Percentiles rank a stretch among this genome's conserved stretches.
These are phyloP conservation scores for Saturnia japonica DNA, from an alignment of 2,888 invertebrate species.

Conservation along the genomic window DNA sequence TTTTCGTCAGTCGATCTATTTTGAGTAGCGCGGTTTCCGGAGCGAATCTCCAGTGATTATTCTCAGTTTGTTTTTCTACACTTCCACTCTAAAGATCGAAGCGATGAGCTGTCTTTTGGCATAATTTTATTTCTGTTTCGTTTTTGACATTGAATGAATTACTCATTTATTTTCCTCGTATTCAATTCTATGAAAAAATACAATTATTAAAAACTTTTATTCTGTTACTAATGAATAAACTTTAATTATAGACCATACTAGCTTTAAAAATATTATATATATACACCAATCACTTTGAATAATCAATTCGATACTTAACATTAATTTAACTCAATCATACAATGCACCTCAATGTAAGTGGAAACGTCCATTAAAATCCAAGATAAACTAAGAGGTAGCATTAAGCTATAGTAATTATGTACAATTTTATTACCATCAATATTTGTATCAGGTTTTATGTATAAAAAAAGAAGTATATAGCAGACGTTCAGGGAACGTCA, in stretches of 20 bases:
- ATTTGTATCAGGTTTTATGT: constrained; percentile 69
- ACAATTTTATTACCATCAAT: constrained; percentile 69
- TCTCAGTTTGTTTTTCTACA: constrained; percentile 51
- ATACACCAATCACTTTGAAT: background rate
- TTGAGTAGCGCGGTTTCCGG: constrained; percentile 48
- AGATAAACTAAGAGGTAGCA: constrained; percentile 53
- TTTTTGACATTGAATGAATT: constrained; percentile 12
- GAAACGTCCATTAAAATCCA: constrained; percentile 48
- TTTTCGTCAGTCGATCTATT: constrained; percentile 37
- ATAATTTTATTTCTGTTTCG: constrained; percentile 9
- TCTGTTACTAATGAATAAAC: background rate
- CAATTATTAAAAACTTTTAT: background rate
- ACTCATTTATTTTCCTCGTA: background rate
- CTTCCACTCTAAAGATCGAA: constrained; percentile 26
- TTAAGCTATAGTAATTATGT: constrained; percentile 48
- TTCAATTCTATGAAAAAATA: background rate
- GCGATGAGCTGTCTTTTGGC: constrained; percentile 10
- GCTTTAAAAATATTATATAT: background rate
- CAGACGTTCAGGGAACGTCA: constrained; percentile 60
- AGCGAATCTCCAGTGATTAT: constrained; percentile 43
- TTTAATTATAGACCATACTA: background rate
- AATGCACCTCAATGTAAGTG: constrained; percentile 29
- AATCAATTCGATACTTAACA: background rate
- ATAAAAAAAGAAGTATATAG: constrained; percentile 53
- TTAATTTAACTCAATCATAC: constrained; percentile 11